Conservation (phyloP, 2,113 vertebrate species). For the Lophius piscatorius region DNA sequence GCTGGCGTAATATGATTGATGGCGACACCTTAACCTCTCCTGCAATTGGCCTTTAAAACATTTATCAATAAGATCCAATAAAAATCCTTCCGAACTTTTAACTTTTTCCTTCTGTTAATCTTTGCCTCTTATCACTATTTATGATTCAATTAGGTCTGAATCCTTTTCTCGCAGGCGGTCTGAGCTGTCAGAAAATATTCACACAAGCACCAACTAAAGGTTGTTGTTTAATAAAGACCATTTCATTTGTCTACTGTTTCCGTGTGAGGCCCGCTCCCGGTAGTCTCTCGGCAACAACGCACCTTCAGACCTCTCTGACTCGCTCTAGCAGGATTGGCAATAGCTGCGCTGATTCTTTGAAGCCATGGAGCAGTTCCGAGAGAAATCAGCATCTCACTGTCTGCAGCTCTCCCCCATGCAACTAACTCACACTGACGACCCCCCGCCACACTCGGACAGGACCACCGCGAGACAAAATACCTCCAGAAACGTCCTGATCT, state of each 20-base stretch:
- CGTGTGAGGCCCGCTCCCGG: slow-evolving; percentile 9
- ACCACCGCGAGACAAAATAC: slow-evolving; percentile 2
- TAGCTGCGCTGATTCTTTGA: slow-evolving; percentile 33
- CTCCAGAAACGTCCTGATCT: background rate
- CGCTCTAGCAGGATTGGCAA: slow-evolving; percentile 11
- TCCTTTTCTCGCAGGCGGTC: slow-evolving; percentile 5
- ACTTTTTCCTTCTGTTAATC: too few species aligned
- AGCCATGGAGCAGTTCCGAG: slow-evolving; percentile 29
- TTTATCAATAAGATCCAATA: too few species aligned
- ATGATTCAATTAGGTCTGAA: too few species aligned
- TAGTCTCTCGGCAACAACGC: background rate
- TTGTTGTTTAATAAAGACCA: slow-evolving; percentile 15
- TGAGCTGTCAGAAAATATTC: slow-evolving; percentile 13
- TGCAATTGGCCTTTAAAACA: too few species aligned
- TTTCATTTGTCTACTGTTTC: slow-evolving; percentile 4
- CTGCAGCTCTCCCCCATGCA: slow-evolving; percentile 8
- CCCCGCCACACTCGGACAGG: slow-evolving; percentile 5
- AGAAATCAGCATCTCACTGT: slow-evolving; percentile 37
- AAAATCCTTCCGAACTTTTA: too few species aligned
- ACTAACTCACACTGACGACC: slow-evolving; percentile 39
- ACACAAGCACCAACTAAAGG: slow-evolving; percentile 2
- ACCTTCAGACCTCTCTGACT: slow-evolving; percentile 17
- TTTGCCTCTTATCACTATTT: too few species aligned
- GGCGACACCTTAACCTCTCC: too few species aligned
- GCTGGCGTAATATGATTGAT: too few species aligned